phyloP scores from a whole-genome alignment of 1,140 invertebrate genomes.

The Papilio machaon region DNA sequence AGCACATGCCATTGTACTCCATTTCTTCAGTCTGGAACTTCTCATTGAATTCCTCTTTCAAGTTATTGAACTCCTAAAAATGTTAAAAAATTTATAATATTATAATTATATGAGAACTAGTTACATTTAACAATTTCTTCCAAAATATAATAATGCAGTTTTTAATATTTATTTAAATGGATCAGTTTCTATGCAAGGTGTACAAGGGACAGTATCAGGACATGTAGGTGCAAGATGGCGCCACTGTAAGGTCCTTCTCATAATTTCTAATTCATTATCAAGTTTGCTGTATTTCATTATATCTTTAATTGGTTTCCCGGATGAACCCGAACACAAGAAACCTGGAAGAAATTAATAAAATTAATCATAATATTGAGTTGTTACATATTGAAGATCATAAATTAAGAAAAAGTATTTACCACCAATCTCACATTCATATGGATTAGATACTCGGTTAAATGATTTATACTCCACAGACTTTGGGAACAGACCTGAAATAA shows the following conservation, averaged over 20 bases:
- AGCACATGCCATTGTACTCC: slow-evolving; percentile 60
- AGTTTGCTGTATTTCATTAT: slow-evolving; percentile 88
- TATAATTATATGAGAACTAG: slow-evolving; percentile 1
- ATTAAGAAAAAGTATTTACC: too few relatives aligned
- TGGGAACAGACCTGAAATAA: too few relatives aligned
- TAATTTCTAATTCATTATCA: slow-evolving; percentile 85
- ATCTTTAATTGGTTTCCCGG: slow-evolving; percentile 92
- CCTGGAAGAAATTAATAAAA: too few relatives aligned
- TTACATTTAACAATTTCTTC: not conserved
- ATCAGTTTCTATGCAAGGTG: slow-evolving; percentile 92
- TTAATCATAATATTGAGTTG: too few relatives aligned
- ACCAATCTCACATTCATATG: too few relatives aligned
- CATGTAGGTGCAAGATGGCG: slow-evolving; percentile 94
- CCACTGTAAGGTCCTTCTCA: slow-evolving; percentile 91
- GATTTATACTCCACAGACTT: too few relatives aligned
- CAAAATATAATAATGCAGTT: not conserved
- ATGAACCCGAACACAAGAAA: too few relatives aligned
- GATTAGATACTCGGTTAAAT: too few relatives aligned
- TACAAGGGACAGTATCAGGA: slow-evolving; percentile 95
- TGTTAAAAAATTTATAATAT: slow-evolving; percentile 1
- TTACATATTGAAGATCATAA: too few relatives aligned
- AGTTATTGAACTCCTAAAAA: slow-evolving; percentile 72
- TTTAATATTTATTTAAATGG: slow-evolving; percentile 84
- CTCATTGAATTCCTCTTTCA: slow-evolving; percentile 76
- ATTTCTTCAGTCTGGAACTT: slow-evolving; percentile 67